A percentile compares a stretch with the other conserved stretches of the same genome.
These are phyloP conservation scores for Athalia rosae DNA, from an alignment of 2,888 invertebrate genomes.

Conservation along the genomic window DNA sequence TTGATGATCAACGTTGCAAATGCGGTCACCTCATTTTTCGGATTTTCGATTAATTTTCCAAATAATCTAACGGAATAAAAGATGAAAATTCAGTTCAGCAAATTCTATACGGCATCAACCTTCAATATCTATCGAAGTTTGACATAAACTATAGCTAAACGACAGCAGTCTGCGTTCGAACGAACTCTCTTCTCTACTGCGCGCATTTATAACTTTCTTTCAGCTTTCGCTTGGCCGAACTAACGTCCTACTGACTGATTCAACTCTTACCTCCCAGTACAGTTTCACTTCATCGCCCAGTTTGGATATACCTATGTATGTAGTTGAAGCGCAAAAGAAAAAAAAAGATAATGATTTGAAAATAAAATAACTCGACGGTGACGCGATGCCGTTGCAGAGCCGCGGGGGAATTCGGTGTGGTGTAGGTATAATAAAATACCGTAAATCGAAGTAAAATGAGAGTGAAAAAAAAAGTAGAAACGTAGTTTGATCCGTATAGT, in stretches of 20 bases:
- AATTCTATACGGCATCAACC: neutral
- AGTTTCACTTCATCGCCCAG: slow-evolving; percentile 63
- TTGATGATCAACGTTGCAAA: too few species aligned
- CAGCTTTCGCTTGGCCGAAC: slow-evolving; percentile 62
- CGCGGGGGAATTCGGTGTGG: neutral
- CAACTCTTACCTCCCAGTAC: slow-evolving; percentile 72
- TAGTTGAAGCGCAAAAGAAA: slow-evolving; percentile 33
- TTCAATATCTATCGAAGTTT: slow-evolving; percentile 1
- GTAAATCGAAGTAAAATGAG: neutral
- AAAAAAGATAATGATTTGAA: neutral
- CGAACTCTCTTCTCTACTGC: slow-evolving; percentile 12
- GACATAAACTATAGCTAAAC: slow-evolving; percentile 34
- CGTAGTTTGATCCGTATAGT: neutral
- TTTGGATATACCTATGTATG: slow-evolving; percentile 39
- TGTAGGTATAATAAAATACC: neutral
- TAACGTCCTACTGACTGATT: slow-evolving; percentile 68
- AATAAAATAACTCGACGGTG: slow-evolving; percentile 20
- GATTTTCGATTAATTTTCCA: too few species aligned
- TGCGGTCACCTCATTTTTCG: too few species aligned
- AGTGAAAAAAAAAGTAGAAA: neutral
- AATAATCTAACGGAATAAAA: neutral
- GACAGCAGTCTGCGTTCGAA: slow-evolving; percentile 8
- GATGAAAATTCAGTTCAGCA: neutral
- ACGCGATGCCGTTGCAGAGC: neutral
- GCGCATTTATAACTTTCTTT: slow-evolving; percentile 64